Evolutionary conservation across 2,113 vertebrate species (phyloP).

Genomic region (Thymallus thymallus): DNA sequence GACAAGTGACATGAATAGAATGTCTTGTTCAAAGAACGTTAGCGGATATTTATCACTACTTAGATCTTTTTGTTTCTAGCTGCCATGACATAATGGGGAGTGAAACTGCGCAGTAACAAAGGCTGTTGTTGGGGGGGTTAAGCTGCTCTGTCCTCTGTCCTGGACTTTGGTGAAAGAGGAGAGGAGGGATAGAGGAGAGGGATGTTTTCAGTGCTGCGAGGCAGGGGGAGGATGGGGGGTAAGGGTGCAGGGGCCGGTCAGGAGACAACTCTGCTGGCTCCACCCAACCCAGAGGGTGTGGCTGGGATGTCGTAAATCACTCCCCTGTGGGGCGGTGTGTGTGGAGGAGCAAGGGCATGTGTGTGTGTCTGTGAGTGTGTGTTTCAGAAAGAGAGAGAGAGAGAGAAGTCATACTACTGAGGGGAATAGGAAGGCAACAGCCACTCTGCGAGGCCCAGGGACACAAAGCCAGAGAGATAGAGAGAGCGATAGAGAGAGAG

Average conservation of each 20-base stretch:
- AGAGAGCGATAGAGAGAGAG: too few species aligned
- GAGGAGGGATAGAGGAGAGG: background rate
- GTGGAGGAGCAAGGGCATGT: background rate
- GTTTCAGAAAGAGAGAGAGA: slow-evolving; percentile 16
- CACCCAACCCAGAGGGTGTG: too few species aligned
- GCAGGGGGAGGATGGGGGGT: slow-evolving; percentile 14
- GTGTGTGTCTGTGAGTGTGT: slow-evolving; percentile 32
- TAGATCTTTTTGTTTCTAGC: too few species aligned
- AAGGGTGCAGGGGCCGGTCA: slow-evolving; percentile 1
- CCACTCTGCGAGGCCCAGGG: background rate
- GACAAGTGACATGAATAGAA: too few species aligned
- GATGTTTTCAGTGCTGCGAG: slow-evolving; percentile 50
- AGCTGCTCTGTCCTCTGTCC: too few species aligned
- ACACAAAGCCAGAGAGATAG: slow-evolving; percentile 16
- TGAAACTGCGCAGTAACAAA: too few species aligned
- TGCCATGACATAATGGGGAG: too few species aligned
- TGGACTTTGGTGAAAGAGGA: slow-evolving; percentile 2
- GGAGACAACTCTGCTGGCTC: too few species aligned
- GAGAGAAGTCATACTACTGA: too few species aligned
- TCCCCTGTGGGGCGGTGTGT: slow-evolving; percentile 54
- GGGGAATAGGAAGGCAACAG: background rate
- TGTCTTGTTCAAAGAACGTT: too few species aligned
- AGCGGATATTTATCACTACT: too few species aligned
- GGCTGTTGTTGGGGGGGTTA: too few species aligned
- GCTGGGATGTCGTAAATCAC: slow-evolving; percentile 60